phyloP scores from a whole-genome alignment of 2,113 vertebrate genomes.

The Hippotragus niger region DNA sequence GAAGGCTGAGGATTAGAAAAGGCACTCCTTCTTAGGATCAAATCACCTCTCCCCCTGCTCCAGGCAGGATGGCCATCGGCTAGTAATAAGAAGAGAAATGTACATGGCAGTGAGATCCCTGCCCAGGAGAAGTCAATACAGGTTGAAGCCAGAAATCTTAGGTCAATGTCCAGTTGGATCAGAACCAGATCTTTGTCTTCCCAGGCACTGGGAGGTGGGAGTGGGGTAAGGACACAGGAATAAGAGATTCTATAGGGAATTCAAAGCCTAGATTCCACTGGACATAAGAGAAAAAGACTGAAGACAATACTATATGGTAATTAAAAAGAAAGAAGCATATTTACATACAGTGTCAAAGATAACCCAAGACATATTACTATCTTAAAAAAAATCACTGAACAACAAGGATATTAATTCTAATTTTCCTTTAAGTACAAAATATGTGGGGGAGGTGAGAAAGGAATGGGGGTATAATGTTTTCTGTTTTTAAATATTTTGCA shows the following conservation, averaged over 20 bases:
- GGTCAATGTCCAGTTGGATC: neutral
- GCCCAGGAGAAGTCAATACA: neutral
- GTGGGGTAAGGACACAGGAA: neutral
- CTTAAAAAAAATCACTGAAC: neutral
- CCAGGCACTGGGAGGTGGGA: neutral
- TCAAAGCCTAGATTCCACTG: neutral
- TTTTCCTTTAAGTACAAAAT: slow-evolving; percentile 18
- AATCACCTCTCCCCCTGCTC: neutral
- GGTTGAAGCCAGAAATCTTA: neutral
- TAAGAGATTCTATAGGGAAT: neutral
- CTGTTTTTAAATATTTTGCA: slow-evolving; percentile 14
- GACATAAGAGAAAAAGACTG: neutral
- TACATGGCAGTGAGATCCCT: neutral
- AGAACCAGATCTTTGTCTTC: neutral
- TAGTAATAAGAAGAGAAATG: neutral
- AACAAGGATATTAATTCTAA: neutral
- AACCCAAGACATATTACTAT: neutral
- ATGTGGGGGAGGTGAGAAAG: neutral
- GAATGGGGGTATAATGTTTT: neutral
- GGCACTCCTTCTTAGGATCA: neutral
- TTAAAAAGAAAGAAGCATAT: neutral
- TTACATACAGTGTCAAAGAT: neutral
- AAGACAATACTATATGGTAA: neutral
- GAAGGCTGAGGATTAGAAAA: neutral
- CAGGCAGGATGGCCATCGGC: neutral